A percentile compares a stretch with the other conserved stretches of the same genome.
These are phyloP conservation scores for Physella acuta DNA, from an alignment of 1,140 invertebrate genomes.

Conservation along the genomic window DNA sequence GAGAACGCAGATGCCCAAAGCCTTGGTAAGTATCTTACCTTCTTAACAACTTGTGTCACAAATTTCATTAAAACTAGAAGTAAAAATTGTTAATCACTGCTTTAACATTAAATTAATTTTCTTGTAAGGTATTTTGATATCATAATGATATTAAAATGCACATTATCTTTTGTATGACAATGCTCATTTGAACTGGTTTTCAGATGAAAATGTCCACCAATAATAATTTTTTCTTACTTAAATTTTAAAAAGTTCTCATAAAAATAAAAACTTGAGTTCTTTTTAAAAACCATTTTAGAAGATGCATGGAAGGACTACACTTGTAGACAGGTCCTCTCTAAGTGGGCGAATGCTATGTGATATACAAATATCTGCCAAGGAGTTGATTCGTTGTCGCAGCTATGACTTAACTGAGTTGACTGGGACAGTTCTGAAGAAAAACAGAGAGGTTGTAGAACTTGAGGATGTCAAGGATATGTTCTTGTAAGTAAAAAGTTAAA, in stretches of 20 bases:
- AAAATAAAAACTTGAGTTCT: neutral
- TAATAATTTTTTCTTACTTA: too few relatives aligned
- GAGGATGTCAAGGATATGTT: conserved; percentile 54
- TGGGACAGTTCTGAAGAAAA: conserved; percentile 64
- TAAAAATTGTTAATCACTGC: too few relatives aligned
- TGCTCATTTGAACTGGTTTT: too few relatives aligned
- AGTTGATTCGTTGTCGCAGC: conserved; percentile 85
- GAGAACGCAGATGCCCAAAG: conserved; percentile 67
- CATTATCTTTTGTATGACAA: too few relatives aligned
- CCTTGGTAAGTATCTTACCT: too few relatives aligned
- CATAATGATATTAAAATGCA: too few relatives aligned
- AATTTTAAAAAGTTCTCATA: neutral
- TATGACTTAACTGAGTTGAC: conserved; percentile 88
- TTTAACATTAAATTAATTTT: too few relatives aligned
- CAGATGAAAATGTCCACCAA: too few relatives aligned
- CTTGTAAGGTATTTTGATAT: too few relatives aligned
- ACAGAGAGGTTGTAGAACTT: conserved; percentile 47
- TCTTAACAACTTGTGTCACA: too few relatives aligned
- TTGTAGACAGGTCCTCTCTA: conserved; percentile 64
- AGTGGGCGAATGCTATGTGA: conserved; percentile 90
- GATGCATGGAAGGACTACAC: conserved; percentile 44
- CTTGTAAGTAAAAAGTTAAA: conserved; percentile 50
- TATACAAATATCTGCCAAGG: conserved; percentile 88
- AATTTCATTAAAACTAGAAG: too few relatives aligned
- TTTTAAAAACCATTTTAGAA: conserved; percentile 33